Evolutionary conservation across 2,797 vertebrate species (phyloP), one percentile per base, ranked within the genome.

Genomic region (Gadopsis marmoratus): DNA sequence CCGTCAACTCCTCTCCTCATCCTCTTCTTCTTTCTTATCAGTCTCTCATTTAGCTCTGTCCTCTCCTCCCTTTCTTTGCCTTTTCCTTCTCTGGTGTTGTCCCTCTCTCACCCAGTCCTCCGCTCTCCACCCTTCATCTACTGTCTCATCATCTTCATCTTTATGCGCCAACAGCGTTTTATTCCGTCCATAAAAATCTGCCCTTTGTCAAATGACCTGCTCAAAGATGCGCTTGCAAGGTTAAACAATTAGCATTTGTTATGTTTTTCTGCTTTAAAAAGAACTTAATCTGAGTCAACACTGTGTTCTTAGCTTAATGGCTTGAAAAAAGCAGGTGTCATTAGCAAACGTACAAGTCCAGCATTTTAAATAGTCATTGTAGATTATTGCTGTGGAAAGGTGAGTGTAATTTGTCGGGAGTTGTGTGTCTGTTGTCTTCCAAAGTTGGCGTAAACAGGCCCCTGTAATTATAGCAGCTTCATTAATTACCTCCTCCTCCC

Each of bases 391-490:
- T n/a, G 68, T 37, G 50, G 61, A 86, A 79, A 88, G 74, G 80
- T 81, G 79, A 83, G 56, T 3, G 64, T 56, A 54, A 88, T 85
- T 82, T 60, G 74, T 53, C 21, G n/a, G 2, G 31, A 41, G 71
- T 79, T 69, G 62, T 71, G 67, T 43, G 71, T 73, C 60, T 69
- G 78, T 74, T 70, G 79, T 78, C 74, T 65, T 71, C 64, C 14
- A 71, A 83, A 84, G 76, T 84, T 93, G 90, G 91, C 89, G 63
- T 90, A 91, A 92, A 92, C 86, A 92, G 81, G 65, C 72, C 54
- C 26, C 76, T 54, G 83, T 91, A 93, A 93, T 93, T 92, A 94
- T 73, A 85, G 88, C 81, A 79, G 87, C 87, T 90, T 90, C 93
- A 93, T 89, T 94, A 94, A 94, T 93, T 91, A 92, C 86, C 87